Evolutionary conservation across 2,113 vertebrate genomes (phyloP).

Genomic region (Dipodomys spectabilis): DNA sequence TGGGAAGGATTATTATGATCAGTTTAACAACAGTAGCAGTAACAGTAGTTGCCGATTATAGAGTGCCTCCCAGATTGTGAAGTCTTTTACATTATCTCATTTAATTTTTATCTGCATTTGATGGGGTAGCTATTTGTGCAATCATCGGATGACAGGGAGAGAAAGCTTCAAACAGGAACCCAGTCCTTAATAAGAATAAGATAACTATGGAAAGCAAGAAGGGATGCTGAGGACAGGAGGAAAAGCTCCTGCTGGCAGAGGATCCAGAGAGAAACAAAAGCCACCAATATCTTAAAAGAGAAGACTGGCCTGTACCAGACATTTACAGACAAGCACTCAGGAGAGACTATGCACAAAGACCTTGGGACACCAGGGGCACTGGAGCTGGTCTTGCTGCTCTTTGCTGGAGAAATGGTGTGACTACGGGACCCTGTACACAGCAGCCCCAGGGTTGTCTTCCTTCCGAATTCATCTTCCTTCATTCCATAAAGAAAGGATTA

Average conservation of each 20-base stretch:
- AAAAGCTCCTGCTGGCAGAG: not conserved
- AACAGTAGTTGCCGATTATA: constrained; percentile 61
- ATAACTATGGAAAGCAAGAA: not conserved
- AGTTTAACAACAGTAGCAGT: constrained; percentile 56
- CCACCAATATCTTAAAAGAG: not conserved
- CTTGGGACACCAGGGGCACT: no score
- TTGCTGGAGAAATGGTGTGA: not conserved
- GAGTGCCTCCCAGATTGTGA: constrained; percentile 44
- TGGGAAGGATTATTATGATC: constrained; percentile 51
- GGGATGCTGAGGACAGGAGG: not conserved
- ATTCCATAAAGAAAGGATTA: not conserved
- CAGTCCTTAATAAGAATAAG: not conserved
- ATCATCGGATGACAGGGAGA: not conserved
- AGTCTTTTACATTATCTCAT: constrained; percentile 55
- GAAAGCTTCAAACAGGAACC: not conserved
- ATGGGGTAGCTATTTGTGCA: constrained; percentile 27
- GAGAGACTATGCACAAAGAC: not conserved
- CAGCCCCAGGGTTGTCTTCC: not conserved
- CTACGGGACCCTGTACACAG: not conserved
- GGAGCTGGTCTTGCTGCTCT: not conserved
- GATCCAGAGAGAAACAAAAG: not conserved
- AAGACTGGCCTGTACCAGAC: not conserved
- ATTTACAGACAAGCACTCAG: not conserved
- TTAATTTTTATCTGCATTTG: constrained; percentile 55
- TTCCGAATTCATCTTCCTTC: not conserved